Percentiles rank a stretch among this genome's conserved stretches.
These are phyloP conservation scores for Clarias fuscus DNA, from an alignment of 2,797 vertebrate species.

Conservation along the genomic window DNA sequence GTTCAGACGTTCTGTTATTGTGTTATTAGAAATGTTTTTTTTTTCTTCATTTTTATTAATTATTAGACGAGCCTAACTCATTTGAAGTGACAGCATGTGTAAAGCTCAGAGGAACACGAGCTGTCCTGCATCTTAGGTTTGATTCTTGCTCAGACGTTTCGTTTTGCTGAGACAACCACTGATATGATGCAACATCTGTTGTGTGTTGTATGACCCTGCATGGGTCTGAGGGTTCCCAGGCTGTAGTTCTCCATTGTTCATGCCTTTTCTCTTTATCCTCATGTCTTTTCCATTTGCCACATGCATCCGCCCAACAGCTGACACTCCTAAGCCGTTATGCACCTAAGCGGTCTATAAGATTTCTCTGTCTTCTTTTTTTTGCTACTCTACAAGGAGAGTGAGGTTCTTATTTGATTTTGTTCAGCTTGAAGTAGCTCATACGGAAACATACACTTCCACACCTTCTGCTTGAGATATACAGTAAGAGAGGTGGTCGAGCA, in stretches of 20 bases:
- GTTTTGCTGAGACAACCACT: conserved; percentile 78
- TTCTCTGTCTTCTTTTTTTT: conserved; percentile 26
- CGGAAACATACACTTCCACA: conserved; percentile 14
- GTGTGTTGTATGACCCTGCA: conserved; percentile 81
- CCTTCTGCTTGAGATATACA: conserved; percentile 32
- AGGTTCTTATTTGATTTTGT: conserved; percentile 53
- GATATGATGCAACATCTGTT: conserved; percentile 96
- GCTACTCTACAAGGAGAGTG: conserved; percentile 33
- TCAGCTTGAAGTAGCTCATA: conserved; percentile 33
- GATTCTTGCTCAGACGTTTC: conserved; percentile 81
- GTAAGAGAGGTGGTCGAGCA: conserved; percentile 22
- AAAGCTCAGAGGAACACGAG: conserved; percentile 23
- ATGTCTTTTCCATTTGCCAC: conserved; percentile 79
- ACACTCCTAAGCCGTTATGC: conserved; percentile 69
- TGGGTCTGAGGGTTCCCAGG: conserved; percentile 76
- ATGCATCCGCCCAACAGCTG: conserved; percentile 82
- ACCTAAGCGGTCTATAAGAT: conserved; percentile 54
- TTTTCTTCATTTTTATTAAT: not conserved
- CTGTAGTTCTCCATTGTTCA: conserved; percentile 75
- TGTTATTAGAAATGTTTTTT: not conserved
- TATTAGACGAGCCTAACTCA: not conserved
- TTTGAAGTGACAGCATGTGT: not conserved
- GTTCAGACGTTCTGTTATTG: not conserved
- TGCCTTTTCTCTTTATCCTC: conserved; percentile 72
- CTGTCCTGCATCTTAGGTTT: conserved; percentile 69